Evolutionary conservation across 2,113 vertebrate genomes (phyloP).

Genomic region (Vimba vimba): DNA sequence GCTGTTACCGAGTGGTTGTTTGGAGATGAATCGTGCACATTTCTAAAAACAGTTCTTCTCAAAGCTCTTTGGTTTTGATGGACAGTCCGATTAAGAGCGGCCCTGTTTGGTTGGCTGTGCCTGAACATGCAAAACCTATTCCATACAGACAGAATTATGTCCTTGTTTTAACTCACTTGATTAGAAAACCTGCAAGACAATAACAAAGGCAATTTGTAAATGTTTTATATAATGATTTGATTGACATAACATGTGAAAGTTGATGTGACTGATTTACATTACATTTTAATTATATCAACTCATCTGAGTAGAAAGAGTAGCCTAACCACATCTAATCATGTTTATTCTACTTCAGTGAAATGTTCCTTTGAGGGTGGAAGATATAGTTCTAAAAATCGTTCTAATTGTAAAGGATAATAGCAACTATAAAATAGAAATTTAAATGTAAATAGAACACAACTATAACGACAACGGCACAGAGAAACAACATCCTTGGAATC

Average conservation of each 20-base stretch:
- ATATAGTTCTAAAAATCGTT: no score
- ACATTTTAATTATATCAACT: neutral
- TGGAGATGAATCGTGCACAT: slow-evolving; percentile 34
- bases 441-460: no score
- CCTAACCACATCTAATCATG: neutral
- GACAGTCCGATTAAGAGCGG: neutral
- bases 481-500: no score
- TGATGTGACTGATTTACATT: neutral
- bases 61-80: neutral
- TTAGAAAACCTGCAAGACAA: neutral
- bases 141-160: neutral
- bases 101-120: neutral
- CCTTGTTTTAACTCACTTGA: neutral
- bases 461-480: no score
- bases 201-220: neutral
- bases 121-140: neutral
- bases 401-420: no score
- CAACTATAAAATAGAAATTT: no score
- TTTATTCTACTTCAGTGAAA: neutral
- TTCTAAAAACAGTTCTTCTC: slow-evolving; percentile 5
- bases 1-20: neutral
- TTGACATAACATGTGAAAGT: no score
- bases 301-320: neutral
- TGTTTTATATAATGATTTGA: neutral
- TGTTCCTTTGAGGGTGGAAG: neutral